Evolutionary conservation across 2,113 vertebrate species (phyloP).

Genomic region (Anser brachyrhynchus): DNA sequence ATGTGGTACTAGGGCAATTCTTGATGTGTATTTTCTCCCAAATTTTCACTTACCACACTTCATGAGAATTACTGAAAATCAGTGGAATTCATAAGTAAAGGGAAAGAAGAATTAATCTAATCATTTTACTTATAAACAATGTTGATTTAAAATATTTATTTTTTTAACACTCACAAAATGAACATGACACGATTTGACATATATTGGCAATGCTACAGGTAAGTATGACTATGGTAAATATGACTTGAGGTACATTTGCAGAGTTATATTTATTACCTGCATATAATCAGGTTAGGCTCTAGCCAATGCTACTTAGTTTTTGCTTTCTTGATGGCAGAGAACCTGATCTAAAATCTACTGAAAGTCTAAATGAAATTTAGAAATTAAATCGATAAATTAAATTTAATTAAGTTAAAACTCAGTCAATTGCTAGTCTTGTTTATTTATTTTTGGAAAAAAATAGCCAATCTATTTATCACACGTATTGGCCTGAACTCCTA

Average conservation of each 20-base stretch:
- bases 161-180: not conserved
- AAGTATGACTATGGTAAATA: too few relatives aligned
- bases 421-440: not conserved
- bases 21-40: not conserved
- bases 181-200: not conserved
- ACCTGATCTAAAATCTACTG: not conserved
- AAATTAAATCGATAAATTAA: not conserved
- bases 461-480: not conserved
- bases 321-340: not conserved
- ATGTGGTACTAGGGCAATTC: not conserved
- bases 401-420: not conserved
- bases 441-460: not conserved
- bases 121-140: not conserved
- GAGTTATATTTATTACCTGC: not conserved
- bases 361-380: not conserved
- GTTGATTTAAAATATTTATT: not conserved
- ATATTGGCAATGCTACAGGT: not conserved
- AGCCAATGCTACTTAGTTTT: not conserved
- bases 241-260: not conserved
- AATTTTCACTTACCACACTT: not conserved
- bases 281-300: not conserved
- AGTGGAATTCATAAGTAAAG: not conserved
- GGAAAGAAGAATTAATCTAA: not conserved
- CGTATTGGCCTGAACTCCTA: constrained; percentile 21
- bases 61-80: not conserved